Evolutionary conservation across 2,113 vertebrate genomes (phyloP), one percentile per base, ranked within the genome.

Genomic region (Ceuthmochares aereus): DNA sequence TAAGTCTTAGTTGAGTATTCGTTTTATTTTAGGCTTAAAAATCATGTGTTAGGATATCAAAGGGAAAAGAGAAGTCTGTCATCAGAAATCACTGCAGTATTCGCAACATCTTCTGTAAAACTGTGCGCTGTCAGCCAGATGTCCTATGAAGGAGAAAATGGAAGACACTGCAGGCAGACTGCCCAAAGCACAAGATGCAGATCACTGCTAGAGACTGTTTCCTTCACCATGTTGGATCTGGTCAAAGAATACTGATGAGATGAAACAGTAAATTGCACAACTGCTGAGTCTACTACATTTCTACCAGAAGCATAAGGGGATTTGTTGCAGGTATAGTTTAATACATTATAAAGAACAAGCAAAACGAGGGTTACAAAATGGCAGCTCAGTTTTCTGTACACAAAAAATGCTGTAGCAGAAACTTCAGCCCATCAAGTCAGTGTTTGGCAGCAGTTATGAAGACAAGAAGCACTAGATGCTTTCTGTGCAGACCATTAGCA

Each of bases 161-260:
- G 79, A 97, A 91, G 92, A 88, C 82, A 93, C 85, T 96, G 93
- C 84, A 97, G 95, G 72, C 73, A 93, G 55, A 6, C 13, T 76
- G 87, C 85, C 84, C 59, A 32, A 89, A 91, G 86, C 27, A 68
- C 32, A 72, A 18, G 43, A 66, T 36, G 79, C 82, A 85, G 34
- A 75, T 80, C 51, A 23, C 62, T 94, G 62, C 58, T 86, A 76
- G 43, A 54, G 72, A n/a, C 37, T 7, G 10, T 12, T 45, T 45
- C 67, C 51, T 84, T 43, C 70, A 69, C 60, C 42, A 20, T 3
- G 10, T 3, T 29, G 42, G 67, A 66, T 6, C 54, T 55, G 37
- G 16, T 55, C 14, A 55, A 42, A 69, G 20, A 69, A 37, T 1
- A 6, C 11, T 16, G 45, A 60, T 18, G 47, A 76, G 40, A 36